Base-by-base conservation (phyloP, 2,797 vertebrate genomes). In the Gadopsis bispinosus region DNA sequence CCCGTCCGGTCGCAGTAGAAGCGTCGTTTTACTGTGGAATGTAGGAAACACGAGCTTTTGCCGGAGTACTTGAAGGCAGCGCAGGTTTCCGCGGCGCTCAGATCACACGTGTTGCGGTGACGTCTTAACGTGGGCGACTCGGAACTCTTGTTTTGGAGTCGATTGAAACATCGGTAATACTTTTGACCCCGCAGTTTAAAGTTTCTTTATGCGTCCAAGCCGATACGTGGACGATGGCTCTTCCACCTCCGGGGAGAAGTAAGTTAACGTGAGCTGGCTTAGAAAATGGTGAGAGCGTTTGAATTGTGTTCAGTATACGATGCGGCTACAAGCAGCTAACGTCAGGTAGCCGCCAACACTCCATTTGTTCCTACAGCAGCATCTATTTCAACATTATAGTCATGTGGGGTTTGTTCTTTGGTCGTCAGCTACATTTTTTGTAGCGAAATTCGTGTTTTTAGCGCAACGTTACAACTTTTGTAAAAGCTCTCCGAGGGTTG, bases 161-260 rank as follows among this genome's bases (percentile, higher is more conserved):
- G 9, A 4, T 33, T 5, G 6, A 39, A 7, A 12, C n/a, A 4
- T 0, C 4, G 33, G 62, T 0, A 4, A 26, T 26, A 26, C 26
- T 26, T 26, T 26, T 26, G 26, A 26, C 26, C 26, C 26, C 26
- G 26, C 26, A 26, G 26, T 26, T 26, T 26, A 26, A 26, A 26
- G 26, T 26, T 26, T 26, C 26, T 26, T 0, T 0, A 83, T 86
- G 68, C 43, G 11, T 60, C 63, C 72, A 7, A 67, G n/a, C n/a
- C 19, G 56, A 69, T 60, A 69, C 37, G 2, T 83, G 62, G 83
- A 75, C 31, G 7, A 92, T 89, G 89, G 1, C 1, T 5, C 20
- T 37, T 37, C 55, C 55, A 3, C 2, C 50, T 1, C 20, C 37
- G 61, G 43, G 31, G 26, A 64, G 19, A 75, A 82, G 93, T 94